These are phyloP conservation scores for Aspidoscelis tigris DNA, from an alignment of 2,113 vertebrate genomes.

Conservation along the genomic window DNA sequence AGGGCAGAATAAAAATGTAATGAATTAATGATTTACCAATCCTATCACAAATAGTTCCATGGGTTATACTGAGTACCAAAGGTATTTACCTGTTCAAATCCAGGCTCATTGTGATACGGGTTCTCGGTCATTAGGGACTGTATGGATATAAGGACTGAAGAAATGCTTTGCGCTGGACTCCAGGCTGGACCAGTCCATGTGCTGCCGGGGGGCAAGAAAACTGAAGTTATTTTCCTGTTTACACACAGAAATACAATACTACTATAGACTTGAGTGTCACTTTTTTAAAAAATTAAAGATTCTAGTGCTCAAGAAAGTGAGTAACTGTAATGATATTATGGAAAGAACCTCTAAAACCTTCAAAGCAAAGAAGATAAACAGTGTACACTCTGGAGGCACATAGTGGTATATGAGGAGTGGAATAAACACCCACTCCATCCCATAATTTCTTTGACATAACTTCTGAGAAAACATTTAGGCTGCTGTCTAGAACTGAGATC, in stretches of 20 bases:
- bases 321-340: background rate
- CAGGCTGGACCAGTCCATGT: slow-evolving; percentile 98
- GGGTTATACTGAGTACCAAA: background rate
- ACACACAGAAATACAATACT: background rate
- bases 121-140: slow-evolving; percentile 99
- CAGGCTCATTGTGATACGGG: slow-evolving; percentile 97
- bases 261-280: no score
- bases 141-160: slow-evolving; percentile 98
- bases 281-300: no score
- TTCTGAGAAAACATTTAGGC: no score
- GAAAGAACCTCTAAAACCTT: background rate
- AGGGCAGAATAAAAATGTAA: no score
- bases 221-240: slow-evolving; percentile 18
- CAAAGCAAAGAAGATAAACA: background rate
- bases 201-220: slow-evolving; percentile 71
- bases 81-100: slow-evolving; percentile 92
- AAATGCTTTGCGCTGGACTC: slow-evolving; percentile 98
- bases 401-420: no score
- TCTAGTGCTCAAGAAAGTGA: background rate
- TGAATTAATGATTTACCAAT: no score
- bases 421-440: no score
- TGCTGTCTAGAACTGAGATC: no score
- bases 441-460: no score
- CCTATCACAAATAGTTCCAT: background rate
- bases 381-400: background rate